A percentile compares a stretch with the other conserved stretches of the same genome.
Evolutionary conservation across 2,113 vertebrate species (phyloP).

Genomic region (Alexandromys fortis): DNA sequence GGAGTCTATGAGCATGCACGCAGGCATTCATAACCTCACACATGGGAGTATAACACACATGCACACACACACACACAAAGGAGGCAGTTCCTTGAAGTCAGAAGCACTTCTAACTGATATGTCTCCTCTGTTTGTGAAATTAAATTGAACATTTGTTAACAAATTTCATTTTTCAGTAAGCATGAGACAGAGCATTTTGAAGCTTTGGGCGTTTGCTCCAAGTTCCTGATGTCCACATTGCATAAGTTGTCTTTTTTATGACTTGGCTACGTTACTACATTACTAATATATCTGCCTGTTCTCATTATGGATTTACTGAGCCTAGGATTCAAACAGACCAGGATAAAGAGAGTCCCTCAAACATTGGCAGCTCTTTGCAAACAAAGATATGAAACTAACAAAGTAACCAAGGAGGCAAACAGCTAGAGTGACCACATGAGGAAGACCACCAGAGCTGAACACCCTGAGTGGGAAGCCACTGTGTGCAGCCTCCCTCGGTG

Average conservation of each 20-base stretch:
- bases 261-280: background rate
- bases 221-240: background rate
- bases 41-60: background rate
- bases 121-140: background rate
- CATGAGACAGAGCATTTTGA: background rate
- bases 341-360: background rate
- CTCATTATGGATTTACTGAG: background rate
- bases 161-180: constrained; percentile 1
- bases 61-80: background rate
- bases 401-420: background rate
- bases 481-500: background rate
- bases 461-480: background rate
- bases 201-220: background rate
- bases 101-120: background rate
- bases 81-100: background rate
- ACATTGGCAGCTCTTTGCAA: constrained; percentile 2
- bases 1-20: background rate
- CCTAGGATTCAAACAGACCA: background rate
- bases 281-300: background rate
- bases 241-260: background rate
- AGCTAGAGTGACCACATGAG: background rate
- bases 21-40: background rate
- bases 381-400: background rate
- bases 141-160: background rate
- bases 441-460: background rate